phyloP scores from a whole-genome alignment of 2,797 vertebrate species.

The Astyanax mexicanus region DNA sequence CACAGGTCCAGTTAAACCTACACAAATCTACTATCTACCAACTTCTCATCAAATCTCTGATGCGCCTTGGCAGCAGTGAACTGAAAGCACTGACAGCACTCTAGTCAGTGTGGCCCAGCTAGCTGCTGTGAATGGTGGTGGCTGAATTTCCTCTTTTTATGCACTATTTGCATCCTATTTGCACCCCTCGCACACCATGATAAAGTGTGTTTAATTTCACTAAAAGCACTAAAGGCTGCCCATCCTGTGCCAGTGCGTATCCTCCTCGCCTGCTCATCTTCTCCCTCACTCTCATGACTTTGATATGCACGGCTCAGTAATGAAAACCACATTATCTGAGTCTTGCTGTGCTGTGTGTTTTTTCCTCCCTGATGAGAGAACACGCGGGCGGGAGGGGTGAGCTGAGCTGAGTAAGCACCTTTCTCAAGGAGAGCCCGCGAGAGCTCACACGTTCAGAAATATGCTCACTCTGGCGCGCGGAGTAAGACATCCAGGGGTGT shows the following conservation, averaged over 20 bases:
- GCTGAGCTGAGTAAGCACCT: conserved; percentile 33
- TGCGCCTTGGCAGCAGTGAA: too few relatives aligned
- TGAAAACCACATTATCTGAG: conserved; percentile 41
- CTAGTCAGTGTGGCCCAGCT: too few relatives aligned
- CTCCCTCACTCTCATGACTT: conserved; percentile 14
- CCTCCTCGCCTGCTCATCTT: neutral
- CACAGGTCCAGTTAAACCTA: too few relatives aligned
- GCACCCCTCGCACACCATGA: neutral
- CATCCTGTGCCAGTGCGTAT: neutral
- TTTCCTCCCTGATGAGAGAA: conserved; percentile 23
- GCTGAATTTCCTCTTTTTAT: neutral
- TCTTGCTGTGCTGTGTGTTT: conserved; percentile 34
- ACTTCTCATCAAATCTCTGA: too few relatives aligned
- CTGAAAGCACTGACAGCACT: too few relatives aligned
- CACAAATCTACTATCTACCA: too few relatives aligned
- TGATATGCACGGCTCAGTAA: conserved; percentile 14
- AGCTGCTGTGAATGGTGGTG: neutral
- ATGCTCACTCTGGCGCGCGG: neutral
- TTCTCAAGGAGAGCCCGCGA: conserved; percentile 6
- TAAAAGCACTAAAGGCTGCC: neutral
- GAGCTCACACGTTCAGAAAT: conserved; percentile 13
- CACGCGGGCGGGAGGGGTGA: conserved; percentile 7
- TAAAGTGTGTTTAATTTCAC: neutral
- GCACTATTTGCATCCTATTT: neutral
- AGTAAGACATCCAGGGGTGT: neutral